phyloP scores from a whole-genome alignment of 2,888 invertebrate species.

The Polydrusus cervinus region DNA sequence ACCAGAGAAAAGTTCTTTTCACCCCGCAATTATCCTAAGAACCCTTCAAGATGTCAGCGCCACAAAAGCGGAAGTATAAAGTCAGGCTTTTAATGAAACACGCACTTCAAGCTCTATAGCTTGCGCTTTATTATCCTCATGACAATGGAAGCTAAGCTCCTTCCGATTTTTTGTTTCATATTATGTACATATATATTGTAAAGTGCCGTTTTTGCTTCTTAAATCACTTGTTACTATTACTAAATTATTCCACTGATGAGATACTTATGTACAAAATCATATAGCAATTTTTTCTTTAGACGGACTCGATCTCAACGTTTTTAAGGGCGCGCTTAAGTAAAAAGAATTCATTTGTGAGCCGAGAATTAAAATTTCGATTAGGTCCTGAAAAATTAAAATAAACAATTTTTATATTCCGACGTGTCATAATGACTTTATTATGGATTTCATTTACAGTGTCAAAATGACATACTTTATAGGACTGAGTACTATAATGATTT shows the following conservation, averaged over 20 bases:
- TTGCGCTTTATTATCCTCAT: conserved; percentile 53
- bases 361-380: too few species aligned
- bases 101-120: conserved; percentile 52
- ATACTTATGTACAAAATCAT: too few species aligned
- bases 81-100: conserved; percentile 54
- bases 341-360: too few species aligned
- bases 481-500: too few species aligned
- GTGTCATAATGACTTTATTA: too few species aligned
- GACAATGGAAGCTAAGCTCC: conserved; percentile 49
- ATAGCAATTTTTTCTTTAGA: too few species aligned
- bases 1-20: conserved; percentile 43
- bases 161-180: conserved; percentile 41
- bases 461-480: too few species aligned
- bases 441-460: too few species aligned
- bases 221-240: not conserved
- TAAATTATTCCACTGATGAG: conserved; percentile 1
- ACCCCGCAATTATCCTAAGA: conserved; percentile 52
- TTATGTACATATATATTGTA: conserved; percentile 22
- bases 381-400: too few species aligned
- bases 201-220: conserved; percentile 2
- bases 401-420: too few species aligned
- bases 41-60: conserved; percentile 52
- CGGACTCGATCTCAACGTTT: too few species aligned
- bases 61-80: conserved; percentile 54
- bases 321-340: too few species aligned